Evolutionary conservation across 2,888 invertebrate genomes (phyloP), one percentile per base, ranked within the genome.

Genomic region (Rhopalosiphum nymphaeae): DNA sequence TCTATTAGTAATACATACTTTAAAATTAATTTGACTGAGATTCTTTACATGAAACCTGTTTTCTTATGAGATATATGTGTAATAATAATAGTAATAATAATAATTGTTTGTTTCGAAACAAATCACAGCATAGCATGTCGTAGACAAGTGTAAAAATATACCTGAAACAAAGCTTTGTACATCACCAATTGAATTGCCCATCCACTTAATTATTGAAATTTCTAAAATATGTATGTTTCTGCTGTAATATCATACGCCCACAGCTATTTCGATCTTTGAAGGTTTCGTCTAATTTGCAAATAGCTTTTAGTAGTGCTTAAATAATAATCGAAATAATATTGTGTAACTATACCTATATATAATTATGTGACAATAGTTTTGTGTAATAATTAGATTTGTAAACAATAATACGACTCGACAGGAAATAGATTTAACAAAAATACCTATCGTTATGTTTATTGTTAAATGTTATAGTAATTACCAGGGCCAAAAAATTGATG

Each of bases 91-190:
- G 36, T 36, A 78, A 36, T 9, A 49, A 53, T 53, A 78, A 36
- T 91, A 91, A n/a, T 49, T 67, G 25, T 53, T 84, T 7, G 3
- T 91, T 91, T 91, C 84, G 9, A 53, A 53, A 91, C 16, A 53
- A 91, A 16, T 67, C 44, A 46, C 46, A 13, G 16, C 29, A 86
- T 29, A 25, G 21, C 36, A 78, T 7, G 21, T 78, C 36, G 36
- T 78, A 78, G 36, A 78, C 21, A 78, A 78, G 78, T 25, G 78
- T 42, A 78, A 36, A 78, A 78, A 21, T 36, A 78, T 21, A 4
- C 78, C 2, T 21, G 21, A 78, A 36, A 78, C 21, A 36, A 78
- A 78, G 36, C 78, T 36, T 78, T 78, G 21, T 78, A 36, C 9
- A 78, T 78, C 36, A n/a, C 3, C 61, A 4, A 1, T 16, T 21